These are phyloP conservation scores for Sycophaga agraensis DNA, from an alignment of 1,140 invertebrate species.

Conservation along the genomic window DNA sequence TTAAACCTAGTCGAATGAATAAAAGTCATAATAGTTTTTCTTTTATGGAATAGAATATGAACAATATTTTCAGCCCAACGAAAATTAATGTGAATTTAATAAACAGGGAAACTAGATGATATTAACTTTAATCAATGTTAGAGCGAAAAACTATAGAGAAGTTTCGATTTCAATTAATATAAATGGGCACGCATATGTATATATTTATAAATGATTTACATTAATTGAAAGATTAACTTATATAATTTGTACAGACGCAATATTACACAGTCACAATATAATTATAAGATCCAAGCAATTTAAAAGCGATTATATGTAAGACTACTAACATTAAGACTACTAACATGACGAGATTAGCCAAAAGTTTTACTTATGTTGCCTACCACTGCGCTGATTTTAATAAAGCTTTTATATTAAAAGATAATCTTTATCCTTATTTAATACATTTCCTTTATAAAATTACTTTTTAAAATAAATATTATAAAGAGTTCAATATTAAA, in stretches of 20 bases:
- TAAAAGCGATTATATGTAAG: conserved; percentile 12
- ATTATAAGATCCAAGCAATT: background rate
- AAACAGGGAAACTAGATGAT: background rate
- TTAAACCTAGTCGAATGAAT: conserved; percentile 30
- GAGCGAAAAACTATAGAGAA: background rate
- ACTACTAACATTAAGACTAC: conserved; percentile 12
- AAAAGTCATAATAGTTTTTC: conserved; percentile 27
- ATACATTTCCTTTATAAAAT: too few relatives aligned
- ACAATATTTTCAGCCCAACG: conserved; percentile 12
- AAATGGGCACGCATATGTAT: conserved; percentile 9
- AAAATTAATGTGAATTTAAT: conserved; percentile 7
- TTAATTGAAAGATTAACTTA: conserved; percentile 5
- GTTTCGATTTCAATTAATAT: background rate
- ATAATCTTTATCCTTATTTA: background rate
- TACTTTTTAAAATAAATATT: too few relatives aligned
- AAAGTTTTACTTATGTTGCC: conserved; percentile 29
- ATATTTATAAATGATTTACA: conserved; percentile 24
- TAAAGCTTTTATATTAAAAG: conserved; percentile 32
- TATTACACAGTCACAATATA: conserved; percentile 16
- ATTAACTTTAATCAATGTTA: conserved; percentile 13
- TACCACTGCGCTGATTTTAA: conserved; percentile 31
- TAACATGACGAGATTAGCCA: conserved; percentile 25
- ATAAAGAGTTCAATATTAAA: too few relatives aligned
- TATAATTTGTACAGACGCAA: conserved; percentile 23
- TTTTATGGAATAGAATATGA: conserved; percentile 2